Conservation (phyloP, 2,888 invertebrate species). For the Unio pictorum region DNA sequence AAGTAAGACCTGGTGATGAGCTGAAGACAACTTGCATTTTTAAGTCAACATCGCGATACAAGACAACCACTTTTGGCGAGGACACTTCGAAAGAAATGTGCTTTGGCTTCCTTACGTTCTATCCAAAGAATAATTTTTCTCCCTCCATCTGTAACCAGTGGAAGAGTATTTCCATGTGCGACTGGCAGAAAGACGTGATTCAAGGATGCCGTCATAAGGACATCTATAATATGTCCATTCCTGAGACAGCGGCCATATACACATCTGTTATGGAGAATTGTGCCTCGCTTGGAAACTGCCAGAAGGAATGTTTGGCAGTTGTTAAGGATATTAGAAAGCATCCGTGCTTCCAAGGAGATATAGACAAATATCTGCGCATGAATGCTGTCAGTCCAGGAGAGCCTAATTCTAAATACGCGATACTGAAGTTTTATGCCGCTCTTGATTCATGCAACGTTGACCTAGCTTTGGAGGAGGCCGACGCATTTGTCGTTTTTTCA, state of each 20-base stretch:
- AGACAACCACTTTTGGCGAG: slow-evolving; percentile 39
- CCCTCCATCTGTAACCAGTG: slow-evolving; percentile 3
- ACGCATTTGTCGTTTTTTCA: too few relatives aligned
- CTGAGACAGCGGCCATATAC: slow-evolving; percentile 13
- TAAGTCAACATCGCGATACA: slow-evolving; percentile 23
- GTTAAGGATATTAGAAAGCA: slow-evolving; percentile 22
- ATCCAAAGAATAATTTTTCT: slow-evolving; percentile 32
- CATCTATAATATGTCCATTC: slow-evolving; percentile 7
- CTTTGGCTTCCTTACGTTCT: slow-evolving; percentile 46
- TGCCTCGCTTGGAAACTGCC: slow-evolving; percentile 10
- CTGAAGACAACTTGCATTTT: slow-evolving; percentile 38
- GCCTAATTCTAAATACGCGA: background rate
- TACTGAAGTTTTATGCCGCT: background rate
- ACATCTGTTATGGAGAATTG: slow-evolving; percentile 17
- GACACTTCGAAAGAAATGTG: too few relatives aligned
- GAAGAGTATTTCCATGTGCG: slow-evolving; percentile 9
- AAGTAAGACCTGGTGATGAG: slow-evolving; percentile 41
- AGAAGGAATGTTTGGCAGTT: slow-evolving; percentile 22
- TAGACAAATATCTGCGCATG: slow-evolving; percentile 7
- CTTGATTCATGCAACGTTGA: slow-evolving; percentile 7
- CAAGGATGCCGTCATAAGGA: slow-evolving; percentile 15
- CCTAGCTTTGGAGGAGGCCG: slow-evolving; percentile 1
- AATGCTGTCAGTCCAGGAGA: background rate
- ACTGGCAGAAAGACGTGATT: slow-evolving; percentile 4
- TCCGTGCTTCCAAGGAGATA: slow-evolving; percentile 30